Evolutionary conservation across 2,113 vertebrate genomes (phyloP).

Genomic region (Malurus cyaneus): DNA sequence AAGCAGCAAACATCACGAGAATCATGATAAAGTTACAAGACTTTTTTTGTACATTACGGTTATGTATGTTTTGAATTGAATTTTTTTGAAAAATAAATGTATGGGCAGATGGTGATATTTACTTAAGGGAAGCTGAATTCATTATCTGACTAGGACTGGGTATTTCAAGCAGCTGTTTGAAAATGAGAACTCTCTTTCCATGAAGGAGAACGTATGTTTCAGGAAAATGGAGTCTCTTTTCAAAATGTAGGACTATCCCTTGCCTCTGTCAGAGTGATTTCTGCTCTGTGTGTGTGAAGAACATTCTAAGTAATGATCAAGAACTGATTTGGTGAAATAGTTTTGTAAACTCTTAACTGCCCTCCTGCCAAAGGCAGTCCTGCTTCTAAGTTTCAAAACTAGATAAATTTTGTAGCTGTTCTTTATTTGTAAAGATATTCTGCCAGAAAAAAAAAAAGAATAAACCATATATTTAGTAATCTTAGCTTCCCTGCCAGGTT

Average conservation of each 20-base stretch:
- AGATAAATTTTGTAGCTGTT: not conserved
- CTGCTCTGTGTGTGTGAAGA: not conserved
- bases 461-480: not conserved
- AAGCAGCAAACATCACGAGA: not conserved
- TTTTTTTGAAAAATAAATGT: constrained; percentile 33
- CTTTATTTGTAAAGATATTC: not conserved
- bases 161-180: constrained; percentile 60
- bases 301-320: not conserved
- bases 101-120: constrained; percentile 65
- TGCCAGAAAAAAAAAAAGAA: not conserved
- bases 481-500: not conserved
- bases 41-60: not conserved
- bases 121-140: constrained; percentile 50
- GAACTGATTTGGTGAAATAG: not conserved
- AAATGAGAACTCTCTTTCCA: constrained; percentile 22
- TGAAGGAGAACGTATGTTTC: constrained; percentile 42
- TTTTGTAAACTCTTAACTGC: not conserved
- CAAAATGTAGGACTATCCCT: not conserved
- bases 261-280: not conserved
- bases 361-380: not conserved
- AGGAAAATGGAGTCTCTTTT: constrained; percentile 1
- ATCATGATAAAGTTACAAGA: not conserved
- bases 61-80: not conserved
- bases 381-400: not conserved
- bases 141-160: constrained; percentile 41